A percentile compares a stretch with the other conserved stretches of the same genome.
phyloP scores from a whole-genome alignment of 2,888 invertebrate genomes.

The Erannis defoliaria region DNA sequence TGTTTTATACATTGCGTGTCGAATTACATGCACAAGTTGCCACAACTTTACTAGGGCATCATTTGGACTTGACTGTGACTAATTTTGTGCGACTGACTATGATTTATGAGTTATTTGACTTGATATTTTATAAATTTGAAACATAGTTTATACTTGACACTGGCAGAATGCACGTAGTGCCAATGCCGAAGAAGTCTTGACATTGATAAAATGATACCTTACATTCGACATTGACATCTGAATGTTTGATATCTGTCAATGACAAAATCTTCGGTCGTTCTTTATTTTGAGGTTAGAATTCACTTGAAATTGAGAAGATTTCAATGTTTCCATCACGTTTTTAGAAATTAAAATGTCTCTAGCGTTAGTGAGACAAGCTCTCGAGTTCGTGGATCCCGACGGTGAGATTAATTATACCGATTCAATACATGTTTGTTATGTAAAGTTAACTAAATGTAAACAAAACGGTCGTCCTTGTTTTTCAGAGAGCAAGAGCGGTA shows the following conservation, averaged over 20 bases:
- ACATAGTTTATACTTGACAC: no score
- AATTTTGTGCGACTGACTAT: no score
- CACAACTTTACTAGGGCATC: no score
- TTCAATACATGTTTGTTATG: neutral
- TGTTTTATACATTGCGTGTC: no score
- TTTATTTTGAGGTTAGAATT: conserved; percentile 54
- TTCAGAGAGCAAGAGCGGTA: conserved; percentile 71
- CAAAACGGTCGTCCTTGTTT: conserved; percentile 34
- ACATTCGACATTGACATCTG: conserved; percentile 34
- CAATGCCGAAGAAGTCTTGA: no score
- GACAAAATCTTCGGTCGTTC: neutral
- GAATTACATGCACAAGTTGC: no score
- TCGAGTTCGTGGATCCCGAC: conserved; percentile 83
- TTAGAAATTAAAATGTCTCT: conserved; percentile 82
- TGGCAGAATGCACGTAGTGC: no score
- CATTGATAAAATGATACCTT: no score
- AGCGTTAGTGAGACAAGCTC: conserved; percentile 84
- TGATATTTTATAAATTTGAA: no score
- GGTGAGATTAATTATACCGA: conserved; percentile 53
- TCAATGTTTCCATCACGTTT: conserved; percentile 61
- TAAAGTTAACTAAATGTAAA: neutral
- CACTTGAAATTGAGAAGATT: conserved; percentile 42
- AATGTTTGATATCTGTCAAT: no score
- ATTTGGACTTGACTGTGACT: no score
- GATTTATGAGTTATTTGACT: no score